These are phyloP conservation scores for Zaprionus ornatus DNA, from an alignment of 1,140 invertebrate species.

Conservation along the genomic window DNA sequence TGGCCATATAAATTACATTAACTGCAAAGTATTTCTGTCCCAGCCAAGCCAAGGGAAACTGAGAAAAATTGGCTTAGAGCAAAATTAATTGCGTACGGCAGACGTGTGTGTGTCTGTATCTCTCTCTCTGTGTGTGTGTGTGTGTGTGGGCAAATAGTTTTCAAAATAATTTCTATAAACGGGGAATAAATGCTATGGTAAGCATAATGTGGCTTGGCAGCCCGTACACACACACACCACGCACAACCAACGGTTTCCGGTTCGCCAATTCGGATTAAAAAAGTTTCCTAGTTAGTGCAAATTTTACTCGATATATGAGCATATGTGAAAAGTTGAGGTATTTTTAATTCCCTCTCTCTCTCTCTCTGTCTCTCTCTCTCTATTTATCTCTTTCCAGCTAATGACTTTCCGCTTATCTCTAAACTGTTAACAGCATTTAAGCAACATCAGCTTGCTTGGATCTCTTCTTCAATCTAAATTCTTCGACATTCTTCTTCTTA, in stretches of 20 bases:
- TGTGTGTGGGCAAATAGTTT: slow-evolving; percentile 31
- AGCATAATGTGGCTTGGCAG: slow-evolving; percentile 28
- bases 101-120: not conserved
- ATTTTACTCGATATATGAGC: slow-evolving; percentile 3
- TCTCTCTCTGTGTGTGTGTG: not conserved
- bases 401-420: not conserved
- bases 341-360: not conserved
- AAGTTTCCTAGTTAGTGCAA: not conserved
- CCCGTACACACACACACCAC: not conserved
- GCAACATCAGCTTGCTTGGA: not conserved
- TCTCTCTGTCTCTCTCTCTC: not conserved
- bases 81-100: slow-evolving; percentile 53
- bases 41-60: slow-evolving; percentile 31
- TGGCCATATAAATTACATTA: slow-evolving; percentile 71
- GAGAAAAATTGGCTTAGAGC: slow-evolving; percentile 54
- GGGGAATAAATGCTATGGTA: slow-evolving; percentile 9
- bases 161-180: slow-evolving; percentile 33
- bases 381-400: not conserved
- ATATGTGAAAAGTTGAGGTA: not conserved
- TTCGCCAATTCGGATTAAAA: not conserved
- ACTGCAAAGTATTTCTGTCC: slow-evolving; percentile 56
- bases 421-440: slow-evolving; percentile 21
- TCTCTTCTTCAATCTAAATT: slow-evolving; percentile 1
- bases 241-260: not conserved
- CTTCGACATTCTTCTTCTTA: slow-evolving; percentile 18